phyloP scores from a whole-genome alignment of 2,797 vertebrate genomes.

The Ambastaia sidthimunki region DNA sequence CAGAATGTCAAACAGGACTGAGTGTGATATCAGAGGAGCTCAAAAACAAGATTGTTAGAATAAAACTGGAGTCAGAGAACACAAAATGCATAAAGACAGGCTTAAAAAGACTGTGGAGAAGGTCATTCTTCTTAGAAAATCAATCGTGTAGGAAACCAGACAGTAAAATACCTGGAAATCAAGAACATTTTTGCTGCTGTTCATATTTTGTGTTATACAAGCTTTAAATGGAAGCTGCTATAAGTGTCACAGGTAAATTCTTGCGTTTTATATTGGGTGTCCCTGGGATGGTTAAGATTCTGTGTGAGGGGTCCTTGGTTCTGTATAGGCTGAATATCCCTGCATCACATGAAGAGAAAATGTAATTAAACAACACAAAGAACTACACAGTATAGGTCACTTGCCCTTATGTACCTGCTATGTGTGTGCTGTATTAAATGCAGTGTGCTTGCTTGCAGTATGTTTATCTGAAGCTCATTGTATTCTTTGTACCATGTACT shows the following conservation, averaged over 20 bases:
- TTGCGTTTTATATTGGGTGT: too few relatives aligned
- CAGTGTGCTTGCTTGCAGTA: too few relatives aligned
- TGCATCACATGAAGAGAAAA: slow-evolving; percentile 3
- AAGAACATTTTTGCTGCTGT: background rate
- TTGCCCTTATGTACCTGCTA: too few relatives aligned
- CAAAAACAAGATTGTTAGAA: slow-evolving; percentile 12
- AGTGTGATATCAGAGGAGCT: slow-evolving; percentile 14
- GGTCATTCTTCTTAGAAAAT: background rate
- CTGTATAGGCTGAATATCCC: too few relatives aligned
- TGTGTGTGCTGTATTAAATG: too few relatives aligned
- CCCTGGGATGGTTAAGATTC: too few relatives aligned
- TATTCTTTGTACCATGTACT: too few relatives aligned
- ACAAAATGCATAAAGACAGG: slow-evolving; percentile 8
- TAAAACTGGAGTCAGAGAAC: background rate
- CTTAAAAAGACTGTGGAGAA: background rate
- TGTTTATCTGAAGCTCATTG: too few relatives aligned
- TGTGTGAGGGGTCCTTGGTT: too few relatives aligned
- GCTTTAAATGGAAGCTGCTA: background rate
- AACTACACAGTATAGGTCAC: too few relatives aligned
- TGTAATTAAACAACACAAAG: background rate
- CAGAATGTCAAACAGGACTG: slow-evolving; percentile 51
- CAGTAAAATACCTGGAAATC: background rate
- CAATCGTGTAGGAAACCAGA: background rate
- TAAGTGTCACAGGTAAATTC: background rate
- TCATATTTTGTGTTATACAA: background rate